These are phyloP conservation scores for Chlorodrepanis virens DNA, from an alignment of 2,113 vertebrate genomes.

Conservation along the genomic window DNA sequence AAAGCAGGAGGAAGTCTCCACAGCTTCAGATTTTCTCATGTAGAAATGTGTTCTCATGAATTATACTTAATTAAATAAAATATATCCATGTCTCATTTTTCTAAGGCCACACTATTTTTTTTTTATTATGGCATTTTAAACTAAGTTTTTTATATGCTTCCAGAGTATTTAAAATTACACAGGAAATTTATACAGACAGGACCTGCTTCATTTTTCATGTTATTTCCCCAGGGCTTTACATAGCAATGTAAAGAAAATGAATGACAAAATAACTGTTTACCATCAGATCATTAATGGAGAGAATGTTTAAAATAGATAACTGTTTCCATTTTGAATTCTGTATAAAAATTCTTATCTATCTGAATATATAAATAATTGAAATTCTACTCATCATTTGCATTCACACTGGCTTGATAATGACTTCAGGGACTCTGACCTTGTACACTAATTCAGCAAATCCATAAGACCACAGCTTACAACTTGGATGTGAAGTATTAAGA, in stretches of 20 bases:
- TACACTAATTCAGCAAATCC: neutral
- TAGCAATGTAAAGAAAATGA: neutral
- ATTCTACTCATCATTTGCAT: neutral
- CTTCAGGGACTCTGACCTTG: neutral
- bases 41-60: neutral
- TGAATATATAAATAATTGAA: neutral
- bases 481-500: neutral
- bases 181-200: neutral
- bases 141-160: neutral
- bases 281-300: neutral
- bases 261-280: neutral
- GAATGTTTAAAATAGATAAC: neutral
- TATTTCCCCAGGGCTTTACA: neutral
- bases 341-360: neutral
- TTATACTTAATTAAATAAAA: neutral
- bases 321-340: neutral
- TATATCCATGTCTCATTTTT: neutral
- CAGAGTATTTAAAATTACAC: neutral
- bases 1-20: neutral
- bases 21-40: neutral
- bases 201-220: neutral
- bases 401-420: neutral
- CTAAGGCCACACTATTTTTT: neutral
- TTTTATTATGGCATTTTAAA: neutral
- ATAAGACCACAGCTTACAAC: neutral